phyloP scores from a whole-genome alignment of 2,797 vertebrate species.

The Lepus townsendii region DNA sequence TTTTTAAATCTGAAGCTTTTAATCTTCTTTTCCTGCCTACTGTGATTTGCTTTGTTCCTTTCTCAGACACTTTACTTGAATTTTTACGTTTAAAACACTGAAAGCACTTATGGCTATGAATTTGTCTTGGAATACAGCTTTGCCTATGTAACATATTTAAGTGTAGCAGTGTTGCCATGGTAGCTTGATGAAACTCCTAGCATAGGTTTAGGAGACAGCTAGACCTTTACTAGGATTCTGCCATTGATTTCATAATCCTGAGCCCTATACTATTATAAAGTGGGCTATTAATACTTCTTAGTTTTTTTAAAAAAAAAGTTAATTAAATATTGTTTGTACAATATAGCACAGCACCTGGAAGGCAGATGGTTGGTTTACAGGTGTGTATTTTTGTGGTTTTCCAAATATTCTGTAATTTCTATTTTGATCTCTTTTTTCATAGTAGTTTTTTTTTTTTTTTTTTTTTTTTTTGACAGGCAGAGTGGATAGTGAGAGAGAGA shows the following conservation, averaged over 20 bases:
- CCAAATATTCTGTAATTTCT: conserved; percentile 37
- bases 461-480: too few relatives aligned
- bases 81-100: neutral
- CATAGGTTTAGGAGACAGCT: neutral
- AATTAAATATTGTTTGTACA: conserved; percentile 19
- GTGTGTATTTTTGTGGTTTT: conserved; percentile 5
- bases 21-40: neutral
- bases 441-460: too few relatives aligned
- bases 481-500: too few relatives aligned
- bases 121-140: conserved; percentile 16
- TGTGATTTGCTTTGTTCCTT: neutral
- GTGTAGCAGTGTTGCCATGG: too few relatives aligned
- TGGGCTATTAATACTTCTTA: neutral
- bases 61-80: neutral
- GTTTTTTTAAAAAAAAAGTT: neutral
- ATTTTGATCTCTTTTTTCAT: conserved; percentile 11
- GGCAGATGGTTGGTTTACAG: neutral
- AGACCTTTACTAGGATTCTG: neutral
- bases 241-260: neutral
- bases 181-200: neutral
- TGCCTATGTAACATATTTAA: neutral
- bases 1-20: neutral
- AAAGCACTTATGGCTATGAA: neutral
- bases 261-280: conserved; percentile 25
- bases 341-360: neutral